A percentile compares a stretch with the other conserved stretches of the same genome.
These are phyloP conservation scores for Disparrhopalites patrizii DNA, from an alignment of 2,888 invertebrate genomes.

Conservation along the genomic window DNA sequence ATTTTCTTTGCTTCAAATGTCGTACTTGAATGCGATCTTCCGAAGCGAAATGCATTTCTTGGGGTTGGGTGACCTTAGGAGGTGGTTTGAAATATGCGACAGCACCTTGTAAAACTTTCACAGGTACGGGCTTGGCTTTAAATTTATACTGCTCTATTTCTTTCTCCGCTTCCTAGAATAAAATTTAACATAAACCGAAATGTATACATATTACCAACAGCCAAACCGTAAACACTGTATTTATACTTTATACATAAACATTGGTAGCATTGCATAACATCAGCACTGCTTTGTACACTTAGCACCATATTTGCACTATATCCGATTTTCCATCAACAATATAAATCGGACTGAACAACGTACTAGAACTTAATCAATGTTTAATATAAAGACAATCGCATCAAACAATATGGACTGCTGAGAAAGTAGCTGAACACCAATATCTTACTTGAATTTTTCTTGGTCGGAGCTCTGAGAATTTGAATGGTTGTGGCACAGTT, in stretches of 20 bases:
- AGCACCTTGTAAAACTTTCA: conserved; percentile 30
- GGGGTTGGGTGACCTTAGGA: conserved; percentile 35
- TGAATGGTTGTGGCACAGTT: conserved; percentile 63
- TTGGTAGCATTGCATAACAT: too few species aligned
- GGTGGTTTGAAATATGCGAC: conserved; percentile 19
- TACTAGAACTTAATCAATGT: too few species aligned
- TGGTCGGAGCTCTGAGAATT: conserved; percentile 56
- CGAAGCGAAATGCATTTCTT: conserved; percentile 43
- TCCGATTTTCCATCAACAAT: too few species aligned
- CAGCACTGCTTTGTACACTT: too few species aligned
- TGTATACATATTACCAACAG: conserved; percentile 1
- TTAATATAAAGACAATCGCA: not conserved
- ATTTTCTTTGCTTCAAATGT: conserved; percentile 28
- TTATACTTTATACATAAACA: too few species aligned
- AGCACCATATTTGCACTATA: too few species aligned
- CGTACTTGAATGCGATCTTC: conserved; percentile 41
- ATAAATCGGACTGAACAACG: too few species aligned
- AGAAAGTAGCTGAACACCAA: not conserved
- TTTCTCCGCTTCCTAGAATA: conserved; percentile 30
- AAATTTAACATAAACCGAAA: not conserved
- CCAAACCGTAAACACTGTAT: too few species aligned
- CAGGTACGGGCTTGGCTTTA: conserved; percentile 44
- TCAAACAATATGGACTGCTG: too few species aligned
- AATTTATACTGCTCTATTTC: conserved; percentile 37
- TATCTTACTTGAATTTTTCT: conserved; percentile 19